phyloP scores from a whole-genome alignment of 2,888 invertebrate species.

The Lasioglossum zephyrum region DNA sequence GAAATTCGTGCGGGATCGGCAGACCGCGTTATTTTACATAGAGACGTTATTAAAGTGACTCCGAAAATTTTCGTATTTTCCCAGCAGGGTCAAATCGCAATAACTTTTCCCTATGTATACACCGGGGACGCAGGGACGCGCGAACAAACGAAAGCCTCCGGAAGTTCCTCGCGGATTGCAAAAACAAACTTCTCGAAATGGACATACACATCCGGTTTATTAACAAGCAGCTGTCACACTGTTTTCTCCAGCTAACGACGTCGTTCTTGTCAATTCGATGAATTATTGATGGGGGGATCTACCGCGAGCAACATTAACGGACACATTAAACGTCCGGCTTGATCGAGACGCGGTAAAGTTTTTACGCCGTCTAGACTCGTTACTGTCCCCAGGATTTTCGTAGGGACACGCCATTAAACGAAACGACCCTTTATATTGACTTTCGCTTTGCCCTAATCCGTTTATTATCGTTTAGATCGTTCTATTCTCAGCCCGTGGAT shows the following conservation, averaged over 20 bases:
- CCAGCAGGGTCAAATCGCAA: neutral
- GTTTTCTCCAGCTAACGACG: neutral
- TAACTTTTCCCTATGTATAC: neutral
- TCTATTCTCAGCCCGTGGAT: neutral
- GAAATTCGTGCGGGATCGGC: slow-evolving; percentile 19
- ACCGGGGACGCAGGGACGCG: neutral
- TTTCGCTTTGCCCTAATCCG: neutral
- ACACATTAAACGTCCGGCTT: neutral
- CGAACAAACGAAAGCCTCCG: neutral
- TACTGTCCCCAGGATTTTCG: neutral
- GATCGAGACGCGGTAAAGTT: neutral
- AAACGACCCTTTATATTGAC: neutral
- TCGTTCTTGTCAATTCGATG: neutral
- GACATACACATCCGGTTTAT: neutral
- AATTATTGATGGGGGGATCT: neutral
- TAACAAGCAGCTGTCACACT: neutral
- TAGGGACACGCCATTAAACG: neutral
- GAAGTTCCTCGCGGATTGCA: neutral
- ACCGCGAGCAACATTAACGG: neutral
- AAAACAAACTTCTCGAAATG: neutral
- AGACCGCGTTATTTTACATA: slow-evolving; percentile 9
- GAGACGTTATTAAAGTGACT: slow-evolving; percentile 19
- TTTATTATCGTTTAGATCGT: neutral
- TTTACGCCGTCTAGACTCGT: neutral
- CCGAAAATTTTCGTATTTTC: slow-evolving; percentile 31